Base-by-base conservation (phyloP, 2,888 invertebrate genomes). In the Spisula solida region DNA sequence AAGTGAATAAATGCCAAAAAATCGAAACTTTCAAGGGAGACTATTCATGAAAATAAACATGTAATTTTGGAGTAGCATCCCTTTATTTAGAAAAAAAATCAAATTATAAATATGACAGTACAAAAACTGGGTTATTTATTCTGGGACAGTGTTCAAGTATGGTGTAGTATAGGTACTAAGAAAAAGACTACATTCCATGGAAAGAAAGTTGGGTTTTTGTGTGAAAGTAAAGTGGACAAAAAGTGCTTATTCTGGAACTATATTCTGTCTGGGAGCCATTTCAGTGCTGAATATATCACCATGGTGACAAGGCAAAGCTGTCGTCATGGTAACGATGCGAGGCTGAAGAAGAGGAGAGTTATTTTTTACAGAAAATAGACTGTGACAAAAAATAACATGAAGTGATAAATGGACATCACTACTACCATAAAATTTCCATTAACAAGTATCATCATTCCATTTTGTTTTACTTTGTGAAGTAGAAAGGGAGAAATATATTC, bases 11-110 rank as follows among this genome's bases (percentile, higher is more conserved):
- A 31, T 75, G 84, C 41, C 34, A 47, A 81, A 82, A n/a, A n/a
- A 48, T 6, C 29, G 6, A 66, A 66, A 29, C 29, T 82, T 47
- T 25, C 31, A 89, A 84, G 90, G 90, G 90, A 90, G 86, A 79
- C 41, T 41, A 83, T 29, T 83, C 41, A 51, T 56, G 31, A 31
- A 82, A 25, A 70, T 82, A 18, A n/a, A 78, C 31, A 31, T n/a
- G 56, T 83, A 75, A 79, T 83, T 55, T 31, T 60, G 47, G 60
- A 79, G 51, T 87, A 60, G 41, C 25, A 18, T 80, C 87, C 83
- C 82, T 87, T 83, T 55, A 29, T 25, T 34, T 47, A 47, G 41
- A 56, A 29, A 34, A 16, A 16, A 75, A 34, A 75, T 75, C 34
- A 66, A 66, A 66, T 66, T 25, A 66, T 41, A 41, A 41, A 41